Evolutionary conservation across 2,797 vertebrate species (phyloP), one percentile per base, ranked within the genome.

Genomic region (Diglossa cyanea): DNA sequence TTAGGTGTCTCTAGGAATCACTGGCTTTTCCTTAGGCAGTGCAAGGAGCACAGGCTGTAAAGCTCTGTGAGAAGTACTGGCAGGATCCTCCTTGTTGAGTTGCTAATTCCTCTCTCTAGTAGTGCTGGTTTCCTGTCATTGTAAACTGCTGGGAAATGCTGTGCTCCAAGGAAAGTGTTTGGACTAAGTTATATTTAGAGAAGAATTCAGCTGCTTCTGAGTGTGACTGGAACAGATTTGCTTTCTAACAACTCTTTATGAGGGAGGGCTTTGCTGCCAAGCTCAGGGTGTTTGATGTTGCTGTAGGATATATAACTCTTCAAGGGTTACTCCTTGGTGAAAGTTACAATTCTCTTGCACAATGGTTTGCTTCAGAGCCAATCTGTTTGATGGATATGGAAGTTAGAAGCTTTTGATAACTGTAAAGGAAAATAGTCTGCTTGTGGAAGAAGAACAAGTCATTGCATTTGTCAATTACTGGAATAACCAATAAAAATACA

Each of bases 71-170:
- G 78, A 79, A 91, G 60, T 57, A 26, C 50, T 91, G 79, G 37
- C 65, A 75, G 51, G 55, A 86, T 90, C 39, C 62, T 94, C 72
- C 75, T 88, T 84, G 63, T 25, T 51, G 92, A 95, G 67, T 65
- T 93, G 85, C 86, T 93, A 78, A 95, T 94, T 88, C 67, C 47
- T 66, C 39, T 86, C 45, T 80, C 35, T 37, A 74, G 73, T 35
- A 86, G 25, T 54, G 47, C 60, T 77, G 28, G 55, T 78, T 91
- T 91, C 90, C 81, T 96, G 68, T 92, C 85, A 73, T 82, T 87
- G 67, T 83, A 82, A 95, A 61, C 65, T 82, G 4, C 16, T 10
- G 21, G 67, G 74, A 94, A 89, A 86, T 83, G 39, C 62, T 87
- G 5, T 3, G 3, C 33, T 91, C 68, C 68, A 87, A 55, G 35